Evolutionary conservation across 1,140 invertebrate species (phyloP).

Genomic region (Trachelipus rathkii): DNA sequence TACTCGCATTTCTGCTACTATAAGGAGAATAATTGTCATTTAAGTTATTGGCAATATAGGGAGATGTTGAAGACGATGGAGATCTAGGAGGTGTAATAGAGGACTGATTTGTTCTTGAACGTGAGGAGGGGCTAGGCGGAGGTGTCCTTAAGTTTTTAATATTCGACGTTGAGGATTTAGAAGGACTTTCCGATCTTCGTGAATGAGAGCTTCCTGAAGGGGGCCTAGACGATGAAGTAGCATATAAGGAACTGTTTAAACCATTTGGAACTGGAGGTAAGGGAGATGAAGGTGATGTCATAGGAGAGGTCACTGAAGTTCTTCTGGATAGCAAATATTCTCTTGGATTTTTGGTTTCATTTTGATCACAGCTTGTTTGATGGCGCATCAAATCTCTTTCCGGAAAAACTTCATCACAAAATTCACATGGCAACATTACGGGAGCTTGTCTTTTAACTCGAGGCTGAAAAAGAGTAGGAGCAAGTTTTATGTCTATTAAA

Average conservation of each 20-base stretch:
- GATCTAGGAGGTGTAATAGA: slow-evolving; percentile 1
- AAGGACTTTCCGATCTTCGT: not conserved
- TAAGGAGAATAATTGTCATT: not conserved
- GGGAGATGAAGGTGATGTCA: not conserved
- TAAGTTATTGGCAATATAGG: not conserved
- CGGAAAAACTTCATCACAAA: slow-evolving; percentile 43
- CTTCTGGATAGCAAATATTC: slow-evolving; percentile 29
- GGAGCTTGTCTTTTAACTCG: slow-evolving; percentile 39
- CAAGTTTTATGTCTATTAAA: not conserved
- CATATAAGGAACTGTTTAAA: not conserved
- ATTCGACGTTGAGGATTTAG: not conserved
- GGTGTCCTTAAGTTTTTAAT: not conserved
- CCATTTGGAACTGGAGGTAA: not conserved
- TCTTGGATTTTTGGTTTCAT: slow-evolving; percentile 41
- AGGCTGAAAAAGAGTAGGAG: slow-evolving; percentile 19
- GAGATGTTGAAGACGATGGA: slow-evolving; percentile 19
- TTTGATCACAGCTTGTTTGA: slow-evolving; percentile 43
- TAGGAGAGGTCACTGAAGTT: slow-evolving; percentile 23
- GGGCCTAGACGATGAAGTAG: not conserved
- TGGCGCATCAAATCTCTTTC: slow-evolving; percentile 44
- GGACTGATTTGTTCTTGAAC: slow-evolving; percentile 18
- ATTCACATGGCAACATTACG: slow-evolving; percentile 43
- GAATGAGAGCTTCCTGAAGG: not conserved
- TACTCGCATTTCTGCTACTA: not conserved
- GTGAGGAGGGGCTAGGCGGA: slow-evolving; percentile 1